Conservation (phyloP, 2,888 invertebrate species). For the Neuroscelio doddi region DNA sequence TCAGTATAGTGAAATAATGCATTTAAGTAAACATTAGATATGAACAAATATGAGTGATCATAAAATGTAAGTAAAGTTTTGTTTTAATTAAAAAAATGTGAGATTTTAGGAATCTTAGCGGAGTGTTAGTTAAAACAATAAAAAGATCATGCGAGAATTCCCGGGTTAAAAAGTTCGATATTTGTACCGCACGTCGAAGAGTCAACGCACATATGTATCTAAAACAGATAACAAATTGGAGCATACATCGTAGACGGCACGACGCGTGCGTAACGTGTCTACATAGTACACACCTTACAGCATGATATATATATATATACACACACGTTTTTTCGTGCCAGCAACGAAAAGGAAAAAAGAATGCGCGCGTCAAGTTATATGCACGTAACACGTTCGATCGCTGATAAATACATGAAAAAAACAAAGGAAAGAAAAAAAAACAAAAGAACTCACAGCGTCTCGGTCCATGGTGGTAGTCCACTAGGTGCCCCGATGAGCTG, state of each 20-base stretch:
- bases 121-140: not conserved
- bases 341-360: slow-evolving; percentile 3
- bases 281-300: slow-evolving; percentile 12
- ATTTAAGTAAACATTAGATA: too few relatives aligned
- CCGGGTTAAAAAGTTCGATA: not conserved
- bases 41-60: too few relatives aligned
- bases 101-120: too few relatives aligned
- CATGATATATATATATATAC: not conserved
- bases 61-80: too few relatives aligned
- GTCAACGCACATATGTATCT: slow-evolving; percentile 19
- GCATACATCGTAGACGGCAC: slow-evolving; percentile 42
- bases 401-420: not conserved
- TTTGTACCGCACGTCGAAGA: slow-evolving; percentile 9
- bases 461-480: slow-evolving; percentile 69
- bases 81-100: too few relatives aligned
- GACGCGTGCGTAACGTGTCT: slow-evolving; percentile 43
- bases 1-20: too few relatives aligned
- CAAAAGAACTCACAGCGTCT: slow-evolving; percentile 64
- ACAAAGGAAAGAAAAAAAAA: slow-evolving; percentile 15
- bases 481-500: slow-evolving; percentile 65
- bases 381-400: too few relatives aligned
- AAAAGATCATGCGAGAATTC: not conserved
- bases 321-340: too few relatives aligned
- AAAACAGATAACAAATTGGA: slow-evolving; percentile 36
- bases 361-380: not conserved